Evolutionary conservation across 2,113 vertebrate species (phyloP).

Genomic region (Nycticryphes semicollaris): DNA sequence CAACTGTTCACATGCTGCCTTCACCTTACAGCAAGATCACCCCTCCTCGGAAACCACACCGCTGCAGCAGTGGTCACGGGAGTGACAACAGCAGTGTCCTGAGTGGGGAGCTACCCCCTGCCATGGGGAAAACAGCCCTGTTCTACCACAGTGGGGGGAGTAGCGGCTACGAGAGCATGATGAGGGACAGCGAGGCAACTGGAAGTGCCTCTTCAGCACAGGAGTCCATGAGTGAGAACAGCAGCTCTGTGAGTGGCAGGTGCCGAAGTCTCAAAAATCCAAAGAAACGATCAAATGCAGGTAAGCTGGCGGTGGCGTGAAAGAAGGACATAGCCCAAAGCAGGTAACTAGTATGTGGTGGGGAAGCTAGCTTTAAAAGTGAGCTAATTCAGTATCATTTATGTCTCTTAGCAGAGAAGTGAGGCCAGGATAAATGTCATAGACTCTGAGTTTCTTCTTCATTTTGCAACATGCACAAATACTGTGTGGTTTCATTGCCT

Average conservation of each 20-base stretch:
- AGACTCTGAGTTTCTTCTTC: not conserved
- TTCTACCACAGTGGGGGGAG: constrained; percentile 98
- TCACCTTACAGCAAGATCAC: constrained; percentile 99
- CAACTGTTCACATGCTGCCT: constrained; percentile 83
- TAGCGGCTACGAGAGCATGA: constrained; percentile 98
- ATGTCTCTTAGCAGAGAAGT: not conserved
- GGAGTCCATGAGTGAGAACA: constrained; percentile 96
- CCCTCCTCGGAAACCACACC: constrained; percentile 90
- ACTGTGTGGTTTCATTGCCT: not conserved
- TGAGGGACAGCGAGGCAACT: constrained; percentile 95
- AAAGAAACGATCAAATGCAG: constrained; percentile 89
- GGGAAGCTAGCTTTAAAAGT: not conserved
- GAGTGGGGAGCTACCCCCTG: constrained; percentile 94
- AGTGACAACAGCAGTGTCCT: constrained; percentile 98
- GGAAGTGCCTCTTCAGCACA: constrained; percentile 94
- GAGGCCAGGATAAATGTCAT: not conserved
- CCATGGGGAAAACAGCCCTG: constrained; percentile 96
- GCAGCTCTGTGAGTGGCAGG: constrained; percentile 85
- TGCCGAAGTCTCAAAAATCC: constrained; percentile 89
- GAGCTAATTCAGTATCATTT: not conserved
- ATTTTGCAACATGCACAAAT: not conserved
- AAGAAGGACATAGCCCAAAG: fast-evolving
- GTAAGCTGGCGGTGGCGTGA: constrained; percentile 51
- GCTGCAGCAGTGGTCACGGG: constrained; percentile 95
- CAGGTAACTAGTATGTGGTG: fast-evolving